Conservation (phyloP, 2,888 invertebrate species). For the Tipula unca region DNA sequence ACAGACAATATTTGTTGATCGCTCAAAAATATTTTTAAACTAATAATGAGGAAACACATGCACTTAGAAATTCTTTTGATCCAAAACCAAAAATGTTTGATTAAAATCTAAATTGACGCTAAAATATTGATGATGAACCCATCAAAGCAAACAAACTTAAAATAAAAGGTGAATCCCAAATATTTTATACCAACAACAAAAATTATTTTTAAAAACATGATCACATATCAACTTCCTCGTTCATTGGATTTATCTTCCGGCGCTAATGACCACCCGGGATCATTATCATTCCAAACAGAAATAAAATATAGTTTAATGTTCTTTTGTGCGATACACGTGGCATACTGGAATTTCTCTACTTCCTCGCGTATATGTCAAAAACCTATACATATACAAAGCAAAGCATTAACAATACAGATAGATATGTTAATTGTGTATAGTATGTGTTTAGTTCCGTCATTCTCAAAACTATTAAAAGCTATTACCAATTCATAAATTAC, state of each 20-base stretch:
- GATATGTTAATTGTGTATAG: background rate
- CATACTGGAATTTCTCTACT: background rate
- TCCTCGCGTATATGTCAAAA: background rate
- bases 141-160: background rate
- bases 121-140: background rate
- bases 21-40: background rate
- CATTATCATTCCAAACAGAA: background rate
- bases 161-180: background rate
- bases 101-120: background rate
- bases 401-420: too few relatives aligned
- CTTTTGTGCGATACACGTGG: background rate
- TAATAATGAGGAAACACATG: background rate
- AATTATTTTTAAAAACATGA: background rate
- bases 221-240: background rate
- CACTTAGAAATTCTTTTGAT: background rate
- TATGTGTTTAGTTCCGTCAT: background rate
- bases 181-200: background rate
- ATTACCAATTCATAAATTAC: background rate
- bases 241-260: background rate
- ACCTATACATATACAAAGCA: background rate
- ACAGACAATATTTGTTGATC: background rate
- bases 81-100: background rate
- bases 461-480: background rate
- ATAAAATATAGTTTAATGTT: background rate
- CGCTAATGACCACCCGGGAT: background rate